Evolutionary conservation across 2,888 invertebrate species (phyloP).

Genomic region (Halictus quadricinctus): DNA sequence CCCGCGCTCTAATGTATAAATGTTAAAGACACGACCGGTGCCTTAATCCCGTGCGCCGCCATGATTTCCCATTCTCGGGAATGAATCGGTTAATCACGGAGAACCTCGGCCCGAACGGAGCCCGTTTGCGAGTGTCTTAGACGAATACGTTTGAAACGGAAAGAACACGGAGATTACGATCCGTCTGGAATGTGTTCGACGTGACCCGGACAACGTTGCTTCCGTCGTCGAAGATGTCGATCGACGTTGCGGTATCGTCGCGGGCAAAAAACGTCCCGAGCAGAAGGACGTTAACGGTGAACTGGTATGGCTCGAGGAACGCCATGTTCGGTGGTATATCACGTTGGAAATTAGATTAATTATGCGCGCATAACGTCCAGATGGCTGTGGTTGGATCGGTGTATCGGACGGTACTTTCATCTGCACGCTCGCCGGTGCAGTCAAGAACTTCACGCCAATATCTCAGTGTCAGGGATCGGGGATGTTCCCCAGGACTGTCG

Average conservation of each 20-base stretch:
- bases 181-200: conserved; percentile 29
- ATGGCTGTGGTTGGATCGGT: conserved; percentile 56
- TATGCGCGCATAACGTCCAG: conserved; percentile 27
- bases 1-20: background rate
- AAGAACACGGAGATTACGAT: background rate
- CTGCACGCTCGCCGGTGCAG: conserved; percentile 37
- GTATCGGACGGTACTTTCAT: conserved; percentile 65
- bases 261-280: background rate
- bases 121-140: conserved; percentile 1
- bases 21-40: too few relatives aligned
- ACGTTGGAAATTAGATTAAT: conserved; percentile 41
- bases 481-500: conserved; percentile 11
- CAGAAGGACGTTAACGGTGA: background rate
- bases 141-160: conserved; percentile 8
- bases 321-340: conserved; percentile 3
- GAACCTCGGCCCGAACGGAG: background rate
- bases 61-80: conserved; percentile 22
- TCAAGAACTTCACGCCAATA: conserved; percentile 45
- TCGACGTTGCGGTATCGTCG: background rate
- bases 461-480: conserved; percentile 28
- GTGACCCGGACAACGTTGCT: background rate
- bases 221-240: background rate
- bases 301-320: background rate
- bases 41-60: too few relatives aligned
- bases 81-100: conserved; percentile 17